Base-by-base conservation (phyloP, 1,140 invertebrate species). In the Drosophila neocordata region DNA sequence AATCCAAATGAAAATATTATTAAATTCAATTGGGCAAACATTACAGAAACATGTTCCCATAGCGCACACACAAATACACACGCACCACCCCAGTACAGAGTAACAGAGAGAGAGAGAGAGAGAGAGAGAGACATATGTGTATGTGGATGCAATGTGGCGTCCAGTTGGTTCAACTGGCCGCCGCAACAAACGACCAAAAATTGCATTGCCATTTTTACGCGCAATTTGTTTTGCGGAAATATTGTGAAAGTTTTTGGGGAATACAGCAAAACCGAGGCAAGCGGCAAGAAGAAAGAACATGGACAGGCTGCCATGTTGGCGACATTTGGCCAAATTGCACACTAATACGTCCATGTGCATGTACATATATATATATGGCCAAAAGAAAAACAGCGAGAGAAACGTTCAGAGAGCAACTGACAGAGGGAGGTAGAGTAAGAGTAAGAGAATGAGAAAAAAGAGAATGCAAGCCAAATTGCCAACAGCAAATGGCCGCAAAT, bases 1-100 rank as follows among this genome's bases (percentile, higher is more conserved):
- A 87, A 83, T 87, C 82, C 79, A 88, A 87, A 87, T 88, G 83
- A 87, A 87, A 87, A 87, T 87, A 87, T 87, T 87, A 88, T 87
- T 87, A 87, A 88, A 87, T 87, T 87, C 82, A 87, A 87, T 87
- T 88, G 82, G 81, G 79, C 83, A 87, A 87, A 88, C 78, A 87
- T 87, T 87, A 88, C 83, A 82, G 79, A 75, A 79, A 73, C 81
- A 87, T 78, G 74, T 51, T 61, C 59, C 74, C 53, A 31, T 56
- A 57, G 64, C 34, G 34, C 34, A 7, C 60, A 53, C 72, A 41
- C 72, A 52, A 41, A 38, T 24, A 48, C 24, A 51, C 57, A 24
- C 44, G 34, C 53, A 68, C 60, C 55, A 53, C 20, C 59, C 53
- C 22, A 24, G 24, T 24, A 48, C n/a, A 7, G 0, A 51, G 1